Evolutionary conservation across 2,888 invertebrate genomes (phyloP).

Genomic region (Calephelis perditalis): DNA sequence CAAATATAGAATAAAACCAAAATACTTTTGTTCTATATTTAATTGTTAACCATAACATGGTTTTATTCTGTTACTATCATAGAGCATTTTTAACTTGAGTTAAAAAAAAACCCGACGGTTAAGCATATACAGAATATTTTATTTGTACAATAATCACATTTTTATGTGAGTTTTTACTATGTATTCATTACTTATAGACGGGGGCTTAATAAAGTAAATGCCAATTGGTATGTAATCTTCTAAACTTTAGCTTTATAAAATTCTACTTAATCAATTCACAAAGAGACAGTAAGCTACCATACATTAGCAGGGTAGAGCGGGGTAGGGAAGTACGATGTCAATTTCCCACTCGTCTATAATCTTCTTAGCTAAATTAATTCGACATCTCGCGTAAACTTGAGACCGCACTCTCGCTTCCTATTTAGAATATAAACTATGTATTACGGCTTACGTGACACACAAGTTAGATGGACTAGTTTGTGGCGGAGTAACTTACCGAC

Average conservation of each 20-base stretch:
- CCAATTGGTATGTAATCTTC: too few relatives aligned
- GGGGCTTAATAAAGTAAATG: too few relatives aligned
- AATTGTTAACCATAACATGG: too few relatives aligned
- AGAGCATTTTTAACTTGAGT: too few relatives aligned
- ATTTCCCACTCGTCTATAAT: conserved; percentile 13
- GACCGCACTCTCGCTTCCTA: conserved; percentile 3
- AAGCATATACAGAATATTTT: too few relatives aligned
- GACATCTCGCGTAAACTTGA: conserved; percentile 6
- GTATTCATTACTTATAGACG: too few relatives aligned
- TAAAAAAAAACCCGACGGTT: too few relatives aligned
- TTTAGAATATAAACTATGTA: conserved; percentile 10
- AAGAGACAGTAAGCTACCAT: background rate
- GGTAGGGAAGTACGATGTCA: conserved; percentile 9
- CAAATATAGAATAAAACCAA: too few relatives aligned
- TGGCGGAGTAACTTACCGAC: background rate
- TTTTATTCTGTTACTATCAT: too few relatives aligned
- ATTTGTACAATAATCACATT: too few relatives aligned
- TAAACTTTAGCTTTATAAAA: background rate
- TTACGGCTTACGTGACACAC: conserved; percentile 6
- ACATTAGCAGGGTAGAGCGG: background rate
- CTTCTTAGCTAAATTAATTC: conserved; percentile 19
- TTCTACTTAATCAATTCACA: background rate
- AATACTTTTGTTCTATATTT: too few relatives aligned
- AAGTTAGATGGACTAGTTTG: conserved; percentile 5
- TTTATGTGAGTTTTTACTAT: too few relatives aligned